These are phyloP conservation scores for Agriopis aurantiaria DNA, from an alignment of 2,888 invertebrate genomes.

Conservation along the genomic window DNA sequence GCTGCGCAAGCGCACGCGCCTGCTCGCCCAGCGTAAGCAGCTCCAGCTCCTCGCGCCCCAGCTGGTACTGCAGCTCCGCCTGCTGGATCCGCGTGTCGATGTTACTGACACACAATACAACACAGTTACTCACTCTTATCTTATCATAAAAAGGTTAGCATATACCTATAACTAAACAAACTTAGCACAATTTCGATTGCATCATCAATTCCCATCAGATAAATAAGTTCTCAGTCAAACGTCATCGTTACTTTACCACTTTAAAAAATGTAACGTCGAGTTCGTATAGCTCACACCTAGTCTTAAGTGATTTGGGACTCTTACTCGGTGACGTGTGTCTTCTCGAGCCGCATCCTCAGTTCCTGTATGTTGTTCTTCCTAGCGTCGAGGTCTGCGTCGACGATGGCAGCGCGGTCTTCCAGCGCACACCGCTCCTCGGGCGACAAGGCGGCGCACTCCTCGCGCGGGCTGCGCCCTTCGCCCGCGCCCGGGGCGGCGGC, in stretches of 20 bases:
- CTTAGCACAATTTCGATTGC: too few species aligned
- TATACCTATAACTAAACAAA: too few species aligned
- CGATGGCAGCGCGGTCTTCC: constrained; percentile 81
- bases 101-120: constrained; percentile 86
- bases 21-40: constrained; percentile 94
- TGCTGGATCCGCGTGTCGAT: constrained; percentile 96
- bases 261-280: too few species aligned
- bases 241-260: too few species aligned
- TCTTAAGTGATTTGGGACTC: constrained; percentile 55
- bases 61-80: constrained; percentile 95
- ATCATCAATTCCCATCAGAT: too few species aligned
- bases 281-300: too few species aligned
- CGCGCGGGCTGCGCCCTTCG: constrained; percentile 56
- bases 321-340: constrained; percentile 95
- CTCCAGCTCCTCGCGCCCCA: constrained; percentile 95
- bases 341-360: constrained; percentile 92
- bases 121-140: not conserved
- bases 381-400: constrained; percentile 91
- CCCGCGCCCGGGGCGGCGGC: constrained; percentile 68
- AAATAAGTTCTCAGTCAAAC: too few species aligned
- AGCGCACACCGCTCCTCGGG: constrained; percentile 84
- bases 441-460: constrained; percentile 76
- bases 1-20: constrained; percentile 91
- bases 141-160: not conserved
- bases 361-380: constrained; percentile 93